Conservation (phyloP, 2,113 vertebrate species). For the Hippocampus guttulatus region DNA sequence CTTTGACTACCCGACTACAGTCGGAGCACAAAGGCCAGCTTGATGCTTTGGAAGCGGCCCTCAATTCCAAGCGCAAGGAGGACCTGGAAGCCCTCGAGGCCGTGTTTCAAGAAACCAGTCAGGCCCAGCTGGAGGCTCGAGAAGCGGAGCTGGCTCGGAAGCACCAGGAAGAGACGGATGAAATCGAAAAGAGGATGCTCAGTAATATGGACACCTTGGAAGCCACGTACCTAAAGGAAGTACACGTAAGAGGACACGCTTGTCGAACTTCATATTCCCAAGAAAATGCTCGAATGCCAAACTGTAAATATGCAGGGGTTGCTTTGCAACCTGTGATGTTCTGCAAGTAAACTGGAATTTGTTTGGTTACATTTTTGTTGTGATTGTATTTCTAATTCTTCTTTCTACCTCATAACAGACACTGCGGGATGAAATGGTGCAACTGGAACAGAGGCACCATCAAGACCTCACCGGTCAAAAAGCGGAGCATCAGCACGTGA, state of each 20-base stretch:
- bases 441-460: constrained; percentile 51
- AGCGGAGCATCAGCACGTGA: constrained; percentile 36
- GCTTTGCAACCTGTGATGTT: too few species aligned
- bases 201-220: constrained; percentile 83
- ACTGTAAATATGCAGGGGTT: too few species aligned
- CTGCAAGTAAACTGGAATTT: too few species aligned
- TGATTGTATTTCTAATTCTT: not conserved
- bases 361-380: not conserved
- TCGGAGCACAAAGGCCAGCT: constrained; percentile 55
- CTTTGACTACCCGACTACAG: constrained; percentile 36
- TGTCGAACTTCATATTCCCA: not conserved
- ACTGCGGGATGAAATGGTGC: constrained; percentile 67
- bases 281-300: not conserved
- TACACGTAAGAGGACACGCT: constrained; percentile 72
- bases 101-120: constrained; percentile 57
- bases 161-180: constrained; percentile 73
- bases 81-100: constrained; percentile 65
- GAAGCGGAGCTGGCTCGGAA: constrained; percentile 66
- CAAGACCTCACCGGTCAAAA: constrained; percentile 46
- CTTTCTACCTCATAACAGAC: constrained; percentile 23
- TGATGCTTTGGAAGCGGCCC: constrained; percentile 58
- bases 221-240: constrained; percentile 78
- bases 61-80: constrained; percentile 56
- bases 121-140: constrained; percentile 67
- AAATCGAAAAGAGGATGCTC: constrained; percentile 77